Evolutionary conservation across 1,140 invertebrate genomes (phyloP), one percentile per base, ranked within the genome.

Genomic region (Drosophila nigromelanica): DNA sequence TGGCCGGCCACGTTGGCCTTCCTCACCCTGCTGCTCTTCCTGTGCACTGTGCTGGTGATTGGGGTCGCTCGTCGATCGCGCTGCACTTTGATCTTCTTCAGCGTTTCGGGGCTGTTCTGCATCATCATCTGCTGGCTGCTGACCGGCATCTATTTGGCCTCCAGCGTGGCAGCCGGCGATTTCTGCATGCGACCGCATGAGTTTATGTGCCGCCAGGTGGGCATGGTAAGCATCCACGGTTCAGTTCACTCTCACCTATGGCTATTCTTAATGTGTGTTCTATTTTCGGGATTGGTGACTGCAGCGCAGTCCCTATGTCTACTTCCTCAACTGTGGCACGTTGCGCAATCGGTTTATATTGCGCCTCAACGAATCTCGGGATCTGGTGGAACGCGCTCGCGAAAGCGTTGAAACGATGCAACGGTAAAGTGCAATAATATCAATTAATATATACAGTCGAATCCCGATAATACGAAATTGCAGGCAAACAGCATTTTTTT

Each of bases 1-100:
- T 97, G 96, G 96, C 96, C 96, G 11, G 92, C 95, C n/a, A 97
- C 96, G 2, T 94, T 97, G 94, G 95, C 94, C 47, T 93, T 97
- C 33, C 93, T 97, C 61, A 96, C 95, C 72, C 92, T 96, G 40
- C 93, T 97, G 45, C 94, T 97, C 71, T 93, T 97, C 50, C 94
- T 97, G 37, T 97, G 96, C 92, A 94, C 97, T 35, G 94, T 97
- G 51, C 93, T 97, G 72, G 93, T 97, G 62, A 96, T 97, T 83
- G 97, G 96, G 52, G 95, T 97, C 52, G 95, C 95, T 54, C 93
- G 96, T 73, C 95, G 97, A 89, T 97, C 96, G 7, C 93, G 96
- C 78, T 97, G 96, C 92, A 95, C 96, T 18, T 93, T 97, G 50
- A 97, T 97, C 81, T 95, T 96, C 93, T 97, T 94, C 70, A 92